Evolutionary conservation across 2,113 vertebrate genomes (phyloP).

Genomic region (Pitta sordida): DNA sequence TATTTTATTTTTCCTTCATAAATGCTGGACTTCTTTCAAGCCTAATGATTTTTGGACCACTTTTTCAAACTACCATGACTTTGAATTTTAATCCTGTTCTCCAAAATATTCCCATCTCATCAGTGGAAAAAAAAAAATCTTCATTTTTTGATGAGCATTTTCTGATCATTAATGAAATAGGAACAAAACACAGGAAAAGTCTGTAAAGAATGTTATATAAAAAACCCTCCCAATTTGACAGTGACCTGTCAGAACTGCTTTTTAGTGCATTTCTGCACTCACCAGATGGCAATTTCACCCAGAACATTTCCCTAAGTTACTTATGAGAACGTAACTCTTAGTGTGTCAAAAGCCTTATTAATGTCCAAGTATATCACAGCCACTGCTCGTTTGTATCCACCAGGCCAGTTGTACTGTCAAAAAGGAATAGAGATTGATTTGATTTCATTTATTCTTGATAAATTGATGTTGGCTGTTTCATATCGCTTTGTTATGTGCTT

Average conservation of each 20-base stretch:
- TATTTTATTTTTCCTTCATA: not conserved
- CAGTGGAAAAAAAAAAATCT: not conserved
- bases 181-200: not conserved
- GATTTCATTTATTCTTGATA: not conserved
- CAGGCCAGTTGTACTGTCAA: not conserved
- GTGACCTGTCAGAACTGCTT: not conserved
- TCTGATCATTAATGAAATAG: not conserved
- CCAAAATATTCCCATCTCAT: not conserved
- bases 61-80: not conserved
- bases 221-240: not conserved
- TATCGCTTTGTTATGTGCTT: not conserved
- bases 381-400: not conserved
- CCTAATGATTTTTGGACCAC: not conserved
- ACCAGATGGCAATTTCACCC: constrained; percentile 35
- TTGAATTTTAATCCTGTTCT: not conserved
- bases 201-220: not conserved
- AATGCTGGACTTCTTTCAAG: not conserved
- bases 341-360: constrained; percentile 1
- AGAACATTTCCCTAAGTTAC: not conserved
- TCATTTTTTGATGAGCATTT: not conserved
- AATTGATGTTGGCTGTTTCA: not conserved
- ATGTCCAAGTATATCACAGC: not conserved
- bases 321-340: not conserved
- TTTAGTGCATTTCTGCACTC: not conserved
- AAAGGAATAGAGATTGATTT: not conserved